A percentile compares a stretch with the other conserved stretches of the same genome.
phyloP scores from a whole-genome alignment of 2,113 vertebrate genomes.

The Natator depressus region DNA sequence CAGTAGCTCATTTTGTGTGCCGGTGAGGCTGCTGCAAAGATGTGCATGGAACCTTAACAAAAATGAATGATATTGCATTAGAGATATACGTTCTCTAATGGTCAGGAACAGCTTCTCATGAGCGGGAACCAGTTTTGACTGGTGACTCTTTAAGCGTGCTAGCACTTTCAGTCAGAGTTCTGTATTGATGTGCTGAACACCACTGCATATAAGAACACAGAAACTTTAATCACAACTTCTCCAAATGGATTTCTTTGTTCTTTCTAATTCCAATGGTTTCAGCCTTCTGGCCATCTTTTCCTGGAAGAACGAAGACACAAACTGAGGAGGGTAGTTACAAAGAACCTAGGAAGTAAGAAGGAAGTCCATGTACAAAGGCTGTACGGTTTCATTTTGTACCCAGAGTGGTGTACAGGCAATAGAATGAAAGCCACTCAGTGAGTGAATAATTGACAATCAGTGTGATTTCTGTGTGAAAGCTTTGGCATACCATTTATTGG shows the following conservation, averaged over 20 bases:
- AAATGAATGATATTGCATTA: not conserved
- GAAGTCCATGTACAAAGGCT: rapidly evolving
- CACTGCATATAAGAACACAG: rapidly evolving
- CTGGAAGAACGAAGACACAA: not conserved
- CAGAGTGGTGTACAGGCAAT: not conserved
- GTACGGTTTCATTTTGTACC: not conserved
- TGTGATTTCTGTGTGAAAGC: not conserved
- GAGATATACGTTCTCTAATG: not conserved
- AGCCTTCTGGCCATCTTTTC: not conserved
- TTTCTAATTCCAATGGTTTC: not conserved
- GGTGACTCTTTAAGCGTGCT: not conserved
- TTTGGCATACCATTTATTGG: not conserved
- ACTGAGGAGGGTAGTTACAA: not conserved
- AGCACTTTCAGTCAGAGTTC: not conserved
- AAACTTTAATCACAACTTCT: not conserved
- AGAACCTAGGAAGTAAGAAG: not conserved
- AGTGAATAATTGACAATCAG: not conserved
- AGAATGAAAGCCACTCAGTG: not conserved
- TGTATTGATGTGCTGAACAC: not conserved
- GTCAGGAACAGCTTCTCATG: conserved; percentile 57
- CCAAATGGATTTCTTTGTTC: not conserved
- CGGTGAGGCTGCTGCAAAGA: conserved; percentile 3
- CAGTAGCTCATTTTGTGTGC: not conserved
- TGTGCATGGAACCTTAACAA: not conserved
- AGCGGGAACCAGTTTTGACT: not conserved